These are phyloP conservation scores for Tetragonisca angustula DNA, from an alignment of 2,888 invertebrate species.

Conservation along the genomic window DNA sequence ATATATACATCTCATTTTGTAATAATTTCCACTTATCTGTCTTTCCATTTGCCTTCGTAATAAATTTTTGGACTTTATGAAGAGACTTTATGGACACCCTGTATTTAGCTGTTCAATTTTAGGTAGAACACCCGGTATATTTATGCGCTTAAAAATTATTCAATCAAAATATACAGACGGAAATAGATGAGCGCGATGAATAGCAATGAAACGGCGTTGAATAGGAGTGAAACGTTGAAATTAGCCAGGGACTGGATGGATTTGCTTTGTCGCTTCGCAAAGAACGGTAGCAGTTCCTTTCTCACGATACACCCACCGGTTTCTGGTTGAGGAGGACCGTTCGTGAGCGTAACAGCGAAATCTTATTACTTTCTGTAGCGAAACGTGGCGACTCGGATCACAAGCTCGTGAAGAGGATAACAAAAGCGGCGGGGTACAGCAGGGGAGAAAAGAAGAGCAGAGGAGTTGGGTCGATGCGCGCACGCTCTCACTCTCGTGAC, in stretches of 20 bases:
- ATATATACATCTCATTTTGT: too few relatives aligned
- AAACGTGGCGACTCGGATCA: constrained; percentile 25
- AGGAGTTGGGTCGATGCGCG: not conserved
- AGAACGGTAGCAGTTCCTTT: constrained; percentile 38
- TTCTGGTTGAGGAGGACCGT: constrained; percentile 33
- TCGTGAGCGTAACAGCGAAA: constrained; percentile 56
- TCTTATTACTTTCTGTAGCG: constrained; percentile 62
- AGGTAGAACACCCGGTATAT: too few relatives aligned
- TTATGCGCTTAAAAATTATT: too few relatives aligned
- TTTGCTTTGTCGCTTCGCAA: constrained; percentile 5
- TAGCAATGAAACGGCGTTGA: not conserved
- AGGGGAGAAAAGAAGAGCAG: not conserved
- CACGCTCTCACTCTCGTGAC: constrained; percentile 41
- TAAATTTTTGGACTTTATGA: too few relatives aligned
- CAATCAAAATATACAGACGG: not conserved
- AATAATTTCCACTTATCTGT: too few relatives aligned
- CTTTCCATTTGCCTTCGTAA: too few relatives aligned
- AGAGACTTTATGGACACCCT: too few relatives aligned
- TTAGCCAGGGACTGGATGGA: constrained; percentile 4
- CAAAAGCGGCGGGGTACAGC: not conserved
- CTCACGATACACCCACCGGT: constrained; percentile 47
- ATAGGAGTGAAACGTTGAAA: constrained; percentile 16
- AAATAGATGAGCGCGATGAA: not conserved
- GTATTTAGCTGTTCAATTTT: too few relatives aligned
- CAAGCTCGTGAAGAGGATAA: constrained; percentile 32